Evolutionary conservation across 1,140 invertebrate genomes (phyloP).

Genomic region (Solenopsis invicta): DNA sequence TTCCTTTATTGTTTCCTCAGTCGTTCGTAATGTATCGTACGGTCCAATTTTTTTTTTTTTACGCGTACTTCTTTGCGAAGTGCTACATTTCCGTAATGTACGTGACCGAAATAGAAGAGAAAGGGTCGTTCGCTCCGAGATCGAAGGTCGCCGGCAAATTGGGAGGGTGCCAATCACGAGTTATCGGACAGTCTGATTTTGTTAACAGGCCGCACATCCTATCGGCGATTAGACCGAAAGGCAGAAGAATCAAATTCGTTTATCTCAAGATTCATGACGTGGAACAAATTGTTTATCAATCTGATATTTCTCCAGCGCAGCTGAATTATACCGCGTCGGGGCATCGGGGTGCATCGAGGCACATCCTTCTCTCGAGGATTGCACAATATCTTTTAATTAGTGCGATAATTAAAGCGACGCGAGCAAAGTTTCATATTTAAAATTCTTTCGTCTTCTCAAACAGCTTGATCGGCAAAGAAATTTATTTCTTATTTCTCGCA

Average conservation of each 20-base stretch:
- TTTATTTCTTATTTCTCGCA: background rate
- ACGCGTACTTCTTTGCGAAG: background rate
- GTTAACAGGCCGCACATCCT: conserved; percentile 16
- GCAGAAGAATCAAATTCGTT: background rate
- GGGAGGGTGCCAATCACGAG: conserved; percentile 16
- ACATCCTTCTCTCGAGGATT: background rate
- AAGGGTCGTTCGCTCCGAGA: background rate
- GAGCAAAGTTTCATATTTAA: background rate
- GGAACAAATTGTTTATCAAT: background rate
- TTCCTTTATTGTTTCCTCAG: background rate
- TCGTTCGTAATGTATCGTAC: conserved; percentile 4
- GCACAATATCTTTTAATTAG: background rate
- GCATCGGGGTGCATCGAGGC: background rate
- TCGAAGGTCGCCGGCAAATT: conserved; percentile 40
- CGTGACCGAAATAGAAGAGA: background rate
- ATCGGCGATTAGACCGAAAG: conserved; percentile 3
- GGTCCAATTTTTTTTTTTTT: conserved; percentile 12
- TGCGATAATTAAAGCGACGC: background rate
- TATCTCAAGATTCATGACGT: background rate
- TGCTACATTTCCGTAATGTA: background rate
- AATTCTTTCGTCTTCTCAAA: background rate
- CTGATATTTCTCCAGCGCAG: conserved; percentile 3
- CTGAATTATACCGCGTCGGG: background rate
- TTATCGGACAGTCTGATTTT: conserved; percentile 40
- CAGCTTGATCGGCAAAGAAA: background rate